A percentile compares a stretch with the other conserved stretches of the same genome.
phyloP scores from a whole-genome alignment of 2,888 invertebrate genomes.

The Melanotus villosus region DNA sequence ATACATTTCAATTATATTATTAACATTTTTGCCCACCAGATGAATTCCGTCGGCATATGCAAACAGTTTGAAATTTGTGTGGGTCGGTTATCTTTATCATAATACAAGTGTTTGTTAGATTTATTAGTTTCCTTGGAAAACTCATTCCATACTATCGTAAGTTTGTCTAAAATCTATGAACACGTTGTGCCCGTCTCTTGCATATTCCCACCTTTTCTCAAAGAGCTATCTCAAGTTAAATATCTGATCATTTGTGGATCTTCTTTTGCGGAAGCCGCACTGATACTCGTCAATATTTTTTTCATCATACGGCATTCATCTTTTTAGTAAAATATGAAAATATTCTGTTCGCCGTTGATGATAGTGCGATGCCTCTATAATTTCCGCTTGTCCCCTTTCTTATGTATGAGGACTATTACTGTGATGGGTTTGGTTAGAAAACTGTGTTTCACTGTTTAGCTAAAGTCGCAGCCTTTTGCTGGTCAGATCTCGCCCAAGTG shows the following conservation, averaged over 20 bases:
- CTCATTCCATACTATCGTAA: background rate
- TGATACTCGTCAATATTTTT: background rate
- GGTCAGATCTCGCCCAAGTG: too few species aligned
- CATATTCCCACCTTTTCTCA: background rate
- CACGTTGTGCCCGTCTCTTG: background rate
- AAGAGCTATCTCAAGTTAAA: background rate
- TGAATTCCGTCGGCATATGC: background rate
- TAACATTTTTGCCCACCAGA: background rate
- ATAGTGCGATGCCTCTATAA: too few species aligned
- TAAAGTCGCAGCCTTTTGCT: too few species aligned
- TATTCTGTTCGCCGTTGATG: background rate
- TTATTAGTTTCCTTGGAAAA: conserved; percentile 1
- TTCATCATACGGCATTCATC: background rate
- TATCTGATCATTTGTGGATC: background rate
- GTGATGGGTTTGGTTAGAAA: too few species aligned
- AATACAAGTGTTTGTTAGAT: background rate
- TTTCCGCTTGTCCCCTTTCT: too few species aligned
- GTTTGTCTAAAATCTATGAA: background rate
- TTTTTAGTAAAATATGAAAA: background rate
- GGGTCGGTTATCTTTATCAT: too few species aligned
- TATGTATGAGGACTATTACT: too few species aligned
- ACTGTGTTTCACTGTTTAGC: too few species aligned
- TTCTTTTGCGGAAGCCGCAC: background rate
- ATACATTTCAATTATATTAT: background rate
- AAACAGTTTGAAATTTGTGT: background rate